These are phyloP conservation scores for Microplitis deprimator DNA, from an alignment of 2,888 invertebrate species.

Conservation along the genomic window DNA sequence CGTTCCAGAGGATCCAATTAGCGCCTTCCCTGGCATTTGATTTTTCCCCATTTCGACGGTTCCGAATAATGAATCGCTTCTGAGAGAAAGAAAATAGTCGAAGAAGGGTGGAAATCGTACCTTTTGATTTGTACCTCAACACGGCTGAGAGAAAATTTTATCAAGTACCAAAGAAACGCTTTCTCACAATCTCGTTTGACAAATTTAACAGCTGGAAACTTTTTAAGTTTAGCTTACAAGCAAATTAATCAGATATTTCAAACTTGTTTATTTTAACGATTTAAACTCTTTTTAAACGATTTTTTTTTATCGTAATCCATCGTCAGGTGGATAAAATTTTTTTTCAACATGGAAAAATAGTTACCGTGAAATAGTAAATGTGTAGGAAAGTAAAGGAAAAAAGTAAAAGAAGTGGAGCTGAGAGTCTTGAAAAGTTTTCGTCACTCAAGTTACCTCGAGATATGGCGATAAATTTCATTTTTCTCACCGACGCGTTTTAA, in stretches of 20 bases:
- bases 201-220: constrained; percentile 3
- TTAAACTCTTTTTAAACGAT: neutral
- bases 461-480: constrained; percentile 24
- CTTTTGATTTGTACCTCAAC: constrained; percentile 39
- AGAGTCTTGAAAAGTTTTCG: neutral
- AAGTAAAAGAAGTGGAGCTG: neutral
- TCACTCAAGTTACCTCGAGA: constrained; percentile 27
- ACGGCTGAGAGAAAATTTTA: constrained; percentile 22
- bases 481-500: neutral
- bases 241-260: constrained; percentile 22
- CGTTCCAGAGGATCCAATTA: constrained; percentile 39
- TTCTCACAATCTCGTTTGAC: constrained; percentile 26
- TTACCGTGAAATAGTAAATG: neutral
- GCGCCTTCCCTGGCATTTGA: constrained; percentile 37
- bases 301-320: neutral
- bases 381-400: neutral
- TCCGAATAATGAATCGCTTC: constrained; percentile 38
- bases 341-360: neutral
- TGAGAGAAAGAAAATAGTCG: neutral
- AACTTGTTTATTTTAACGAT: constrained; percentile 6
- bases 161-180: constrained; percentile 23
- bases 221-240: constrained; percentile 12
- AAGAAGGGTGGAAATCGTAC: neutral
- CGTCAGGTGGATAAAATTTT: no score
- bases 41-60: constrained; percentile 37